These are phyloP conservation scores for Pemphredon lugubris DNA, from an alignment of 2,888 invertebrate species.

Conservation along the genomic window DNA sequence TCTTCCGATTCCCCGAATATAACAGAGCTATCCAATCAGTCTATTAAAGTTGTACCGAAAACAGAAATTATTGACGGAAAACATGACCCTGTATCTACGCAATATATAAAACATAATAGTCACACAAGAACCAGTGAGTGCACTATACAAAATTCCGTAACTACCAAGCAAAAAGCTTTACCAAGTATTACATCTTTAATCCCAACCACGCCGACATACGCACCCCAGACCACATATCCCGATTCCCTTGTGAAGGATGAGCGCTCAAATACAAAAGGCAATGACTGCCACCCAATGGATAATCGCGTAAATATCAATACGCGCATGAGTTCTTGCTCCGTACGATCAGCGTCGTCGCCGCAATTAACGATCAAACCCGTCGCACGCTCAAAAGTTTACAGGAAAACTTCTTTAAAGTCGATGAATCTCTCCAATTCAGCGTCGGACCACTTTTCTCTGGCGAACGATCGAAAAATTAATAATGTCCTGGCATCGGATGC, in stretches of 20 bases:
- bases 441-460: conserved; percentile 21
- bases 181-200: conserved; percentile 17
- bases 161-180: conserved; percentile 26
- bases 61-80: conserved; percentile 36
- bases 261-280: conserved; percentile 24
- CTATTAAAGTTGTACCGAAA: conserved; percentile 41
- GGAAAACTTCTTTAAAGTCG: conserved; percentile 74
- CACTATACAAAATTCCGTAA: conserved; percentile 44
- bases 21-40: conserved; percentile 30
- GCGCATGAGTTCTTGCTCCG: conserved; percentile 51
- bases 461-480: conserved; percentile 28
- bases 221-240: conserved; percentile 21
- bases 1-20: conserved; percentile 22
- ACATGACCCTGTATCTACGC: conserved; percentile 44
- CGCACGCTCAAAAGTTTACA: conserved; percentile 75
- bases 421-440: conserved; percentile 30
- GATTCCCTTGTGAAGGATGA: conserved; percentile 23
- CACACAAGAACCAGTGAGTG: conserved; percentile 46
- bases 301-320: conserved; percentile 22
- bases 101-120: conserved; percentile 48
- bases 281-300: conserved; percentile 31
- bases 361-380: conserved; percentile 68
- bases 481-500: conserved; percentile 32
- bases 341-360: conserved; percentile 74
- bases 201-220: conserved; percentile 14